A percentile compares a stretch with the other conserved stretches of the same genome.
phyloP scores from a whole-genome alignment of 1,140 invertebrate genomes.

The Habropoda laboriosa region DNA sequence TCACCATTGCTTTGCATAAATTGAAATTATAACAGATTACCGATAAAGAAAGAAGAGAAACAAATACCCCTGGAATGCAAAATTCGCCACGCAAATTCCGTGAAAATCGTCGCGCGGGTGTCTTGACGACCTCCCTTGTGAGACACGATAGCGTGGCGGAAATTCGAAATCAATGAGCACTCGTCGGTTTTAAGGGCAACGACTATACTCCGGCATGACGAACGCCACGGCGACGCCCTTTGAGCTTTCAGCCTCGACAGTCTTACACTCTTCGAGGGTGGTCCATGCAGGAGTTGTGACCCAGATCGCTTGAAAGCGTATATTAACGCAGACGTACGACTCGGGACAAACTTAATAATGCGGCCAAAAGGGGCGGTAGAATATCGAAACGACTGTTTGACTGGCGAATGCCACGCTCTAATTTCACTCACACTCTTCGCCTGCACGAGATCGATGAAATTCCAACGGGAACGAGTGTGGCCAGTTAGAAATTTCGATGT shows the following conservation, averaged over 20 bases:
- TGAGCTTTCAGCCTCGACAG: slow-evolving; percentile 8
- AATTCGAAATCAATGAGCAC: slow-evolving; percentile 4
- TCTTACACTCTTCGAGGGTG: slow-evolving; percentile 11
- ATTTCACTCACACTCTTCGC: slow-evolving; percentile 28
- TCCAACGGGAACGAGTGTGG: neutral
- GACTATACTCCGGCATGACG: neutral
- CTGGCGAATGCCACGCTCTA: neutral
- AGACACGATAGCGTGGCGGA: neutral
- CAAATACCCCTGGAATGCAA: no score
- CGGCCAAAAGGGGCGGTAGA: slow-evolving; percentile 5
- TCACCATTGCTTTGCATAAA: no score
- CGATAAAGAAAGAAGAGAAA: no score
- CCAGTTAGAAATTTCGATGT: slow-evolving; percentile 31
- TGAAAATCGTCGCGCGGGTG: no score
- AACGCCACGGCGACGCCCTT: neutral
- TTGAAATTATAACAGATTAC: no score
- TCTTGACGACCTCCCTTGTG: no score
- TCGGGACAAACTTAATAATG: slow-evolving; percentile 63
- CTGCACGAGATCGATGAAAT: slow-evolving; percentile 51
- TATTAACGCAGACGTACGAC: slow-evolving; percentile 57
- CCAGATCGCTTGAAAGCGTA: slow-evolving; percentile 47
- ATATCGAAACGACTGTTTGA: slow-evolving; percentile 44
- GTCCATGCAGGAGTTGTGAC: neutral
- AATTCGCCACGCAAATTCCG: no score
- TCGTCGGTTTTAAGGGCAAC: neutral